Evolutionary conservation across 2,888 invertebrate genomes (phyloP).

Genomic region (Ochlodes sylvanus): DNA sequence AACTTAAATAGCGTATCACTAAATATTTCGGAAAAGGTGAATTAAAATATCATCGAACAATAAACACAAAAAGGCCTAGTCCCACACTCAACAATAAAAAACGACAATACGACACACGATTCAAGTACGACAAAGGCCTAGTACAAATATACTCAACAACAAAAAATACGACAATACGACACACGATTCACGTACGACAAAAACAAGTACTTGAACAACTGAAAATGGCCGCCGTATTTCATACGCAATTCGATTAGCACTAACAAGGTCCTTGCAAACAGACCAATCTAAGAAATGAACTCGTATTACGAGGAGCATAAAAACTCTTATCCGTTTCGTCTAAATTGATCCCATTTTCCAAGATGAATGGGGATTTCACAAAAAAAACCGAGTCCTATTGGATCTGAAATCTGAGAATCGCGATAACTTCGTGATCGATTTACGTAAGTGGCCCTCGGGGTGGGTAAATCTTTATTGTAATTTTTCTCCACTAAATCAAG

Average conservation of each 20-base stretch:
- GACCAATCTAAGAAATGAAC: slow-evolving; percentile 36
- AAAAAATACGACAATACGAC: no score
- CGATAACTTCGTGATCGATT: slow-evolving; percentile 58
- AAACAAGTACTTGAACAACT: background rate
- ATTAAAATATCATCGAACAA: no score
- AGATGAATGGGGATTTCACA: slow-evolving; percentile 58
- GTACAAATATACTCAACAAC: no score
- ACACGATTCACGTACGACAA: background rate
- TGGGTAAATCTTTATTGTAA: slow-evolving; percentile 39
- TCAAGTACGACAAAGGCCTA: no score
- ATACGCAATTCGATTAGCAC: slow-evolving; percentile 31
- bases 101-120: no score
- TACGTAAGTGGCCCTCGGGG: slow-evolving; percentile 44
- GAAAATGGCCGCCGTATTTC: slow-evolving; percentile 5
- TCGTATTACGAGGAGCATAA: slow-evolving; percentile 40
- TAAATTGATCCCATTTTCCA: slow-evolving; percentile 58
- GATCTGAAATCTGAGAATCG: slow-evolving; percentile 57
- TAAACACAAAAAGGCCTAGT: no score
- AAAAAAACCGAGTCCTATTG: slow-evolving; percentile 60
- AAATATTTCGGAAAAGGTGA: no score
- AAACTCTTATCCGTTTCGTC: slow-evolving; percentile 45
- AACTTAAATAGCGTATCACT: no score
- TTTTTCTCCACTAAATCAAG: slow-evolving; percentile 36
- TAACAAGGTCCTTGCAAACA: slow-evolving; percentile 27
- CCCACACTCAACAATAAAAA: no score